Evolutionary conservation across 2,888 invertebrate species (phyloP).

Genomic region (Suillia variegata): DNA sequence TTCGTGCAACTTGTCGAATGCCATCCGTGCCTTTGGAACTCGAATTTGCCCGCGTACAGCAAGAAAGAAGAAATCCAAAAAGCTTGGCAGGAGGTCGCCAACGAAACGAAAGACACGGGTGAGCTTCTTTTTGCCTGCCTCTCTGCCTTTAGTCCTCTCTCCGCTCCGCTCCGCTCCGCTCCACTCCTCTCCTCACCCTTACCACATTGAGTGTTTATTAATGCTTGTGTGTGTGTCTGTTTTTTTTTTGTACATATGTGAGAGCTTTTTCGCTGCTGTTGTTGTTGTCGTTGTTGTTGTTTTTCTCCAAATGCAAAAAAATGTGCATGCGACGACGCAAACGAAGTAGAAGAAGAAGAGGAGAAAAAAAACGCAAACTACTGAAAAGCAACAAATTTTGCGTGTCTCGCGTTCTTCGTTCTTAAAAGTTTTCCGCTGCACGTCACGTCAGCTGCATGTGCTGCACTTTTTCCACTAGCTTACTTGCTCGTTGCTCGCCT

Average conservation of each 20-base stretch:
- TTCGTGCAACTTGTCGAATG: slow-evolving; percentile 55
- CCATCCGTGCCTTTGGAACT: slow-evolving; percentile 54
- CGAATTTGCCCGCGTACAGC: slow-evolving; percentile 55
- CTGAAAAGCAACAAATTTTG: neutral
- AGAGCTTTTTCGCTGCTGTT: slow-evolving; percentile 8
- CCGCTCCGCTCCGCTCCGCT: neutral
- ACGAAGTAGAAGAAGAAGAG: neutral
- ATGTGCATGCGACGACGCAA: neutral
- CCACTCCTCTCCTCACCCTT: neutral
- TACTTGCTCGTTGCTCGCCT: no score
- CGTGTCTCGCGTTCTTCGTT: neutral
- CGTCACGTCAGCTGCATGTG: neutral
- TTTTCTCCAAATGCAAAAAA: slow-evolving; percentile 3
- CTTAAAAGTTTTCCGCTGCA: neutral
- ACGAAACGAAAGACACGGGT: slow-evolving; percentile 57
- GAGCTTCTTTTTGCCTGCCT: slow-evolving; percentile 23
- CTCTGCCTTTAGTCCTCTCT: neutral
- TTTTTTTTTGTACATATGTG: neutral
- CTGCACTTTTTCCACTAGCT: neutral
- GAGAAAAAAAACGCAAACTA: neutral
- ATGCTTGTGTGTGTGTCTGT: neutral
- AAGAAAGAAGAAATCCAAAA: slow-evolving; percentile 56
- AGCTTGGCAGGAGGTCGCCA: slow-evolving; percentile 57
- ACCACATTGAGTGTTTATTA: no score
- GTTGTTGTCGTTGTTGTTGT: neutral